Conservation (phyloP, 2,888 invertebrate genomes). For the Sinopyrophorus schimmeli region DNA sequence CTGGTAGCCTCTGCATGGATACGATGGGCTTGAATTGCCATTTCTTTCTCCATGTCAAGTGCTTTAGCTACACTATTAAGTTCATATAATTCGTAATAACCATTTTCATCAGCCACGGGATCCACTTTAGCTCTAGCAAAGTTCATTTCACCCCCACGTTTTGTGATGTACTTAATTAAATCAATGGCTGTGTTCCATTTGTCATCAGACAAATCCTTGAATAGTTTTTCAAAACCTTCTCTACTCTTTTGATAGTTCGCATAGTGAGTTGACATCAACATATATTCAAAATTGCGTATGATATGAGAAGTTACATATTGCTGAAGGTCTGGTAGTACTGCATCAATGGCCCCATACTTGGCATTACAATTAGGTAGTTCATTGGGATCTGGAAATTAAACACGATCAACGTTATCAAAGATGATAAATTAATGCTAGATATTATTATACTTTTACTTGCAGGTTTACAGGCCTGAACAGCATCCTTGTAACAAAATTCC, state of each 20-base stretch:
- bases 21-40: conserved; percentile 68
- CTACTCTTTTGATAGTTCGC: conserved; percentile 77
- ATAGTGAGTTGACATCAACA: conserved; percentile 75
- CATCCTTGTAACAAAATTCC: conserved; percentile 65
- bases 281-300: conserved; percentile 73
- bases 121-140: conserved; percentile 54
- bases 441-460: conserved; percentile 44
- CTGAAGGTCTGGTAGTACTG: conserved; percentile 58
- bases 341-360: conserved; percentile 64
- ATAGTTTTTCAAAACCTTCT: conserved; percentile 74
- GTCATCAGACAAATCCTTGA: conserved; percentile 72
- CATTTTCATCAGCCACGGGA: conserved; percentile 49
- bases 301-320: conserved; percentile 67
- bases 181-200: conserved; percentile 75
- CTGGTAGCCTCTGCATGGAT: conserved; percentile 68
- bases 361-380: conserved; percentile 64
- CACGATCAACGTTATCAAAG: neutral
- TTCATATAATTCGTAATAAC: conserved; percentile 66
- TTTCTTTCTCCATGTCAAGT: conserved; percentile 73
- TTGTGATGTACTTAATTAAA: conserved; percentile 75
- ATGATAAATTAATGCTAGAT: neutral
- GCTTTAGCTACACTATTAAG: conserved; percentile 73
- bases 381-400: conserved; percentile 27
- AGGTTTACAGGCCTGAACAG: conserved; percentile 60
- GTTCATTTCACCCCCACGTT: conserved; percentile 69